Evolutionary conservation across 2,113 vertebrate genomes (phyloP).

Genomic region (Psilopsiagon aymara): DNA sequence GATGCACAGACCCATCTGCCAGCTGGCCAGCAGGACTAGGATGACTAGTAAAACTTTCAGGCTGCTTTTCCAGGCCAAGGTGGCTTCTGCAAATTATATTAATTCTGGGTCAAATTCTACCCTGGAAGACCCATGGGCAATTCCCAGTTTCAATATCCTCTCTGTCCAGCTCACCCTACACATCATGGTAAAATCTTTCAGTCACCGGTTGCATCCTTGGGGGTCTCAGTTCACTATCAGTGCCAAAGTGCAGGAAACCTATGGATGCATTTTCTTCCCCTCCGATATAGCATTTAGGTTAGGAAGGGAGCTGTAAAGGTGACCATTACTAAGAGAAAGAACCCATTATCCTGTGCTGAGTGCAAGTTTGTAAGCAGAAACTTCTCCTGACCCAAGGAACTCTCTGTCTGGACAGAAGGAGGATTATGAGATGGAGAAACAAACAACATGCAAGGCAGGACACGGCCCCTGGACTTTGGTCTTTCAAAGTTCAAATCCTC

Average conservation of each 20-base stretch:
- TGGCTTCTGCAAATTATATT: background rate
- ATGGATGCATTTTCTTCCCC: background rate
- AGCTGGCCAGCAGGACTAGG: background rate
- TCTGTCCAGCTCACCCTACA: background rate
- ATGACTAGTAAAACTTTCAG: background rate
- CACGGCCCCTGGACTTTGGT: background rate
- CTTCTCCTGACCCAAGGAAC: background rate
- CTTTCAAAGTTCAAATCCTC: background rate
- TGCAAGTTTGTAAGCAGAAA: background rate
- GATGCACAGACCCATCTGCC: background rate
- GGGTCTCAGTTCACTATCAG: background rate
- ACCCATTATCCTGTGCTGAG: background rate
- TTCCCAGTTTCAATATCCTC: background rate
- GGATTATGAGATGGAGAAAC: background rate
- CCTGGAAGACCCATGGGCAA: background rate
- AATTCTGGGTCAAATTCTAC: background rate
- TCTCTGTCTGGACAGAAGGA: background rate
- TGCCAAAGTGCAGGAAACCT: background rate
- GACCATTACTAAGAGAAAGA: background rate
- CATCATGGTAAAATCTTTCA: background rate
- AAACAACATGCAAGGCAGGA: background rate
- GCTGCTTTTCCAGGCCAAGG: background rate
- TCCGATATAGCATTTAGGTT: background rate
- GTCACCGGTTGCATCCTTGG: background rate
- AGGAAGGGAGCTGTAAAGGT: background rate